phyloP scores from a whole-genome alignment of 1,140 invertebrate species.

The Cepaea nemoralis region DNA sequence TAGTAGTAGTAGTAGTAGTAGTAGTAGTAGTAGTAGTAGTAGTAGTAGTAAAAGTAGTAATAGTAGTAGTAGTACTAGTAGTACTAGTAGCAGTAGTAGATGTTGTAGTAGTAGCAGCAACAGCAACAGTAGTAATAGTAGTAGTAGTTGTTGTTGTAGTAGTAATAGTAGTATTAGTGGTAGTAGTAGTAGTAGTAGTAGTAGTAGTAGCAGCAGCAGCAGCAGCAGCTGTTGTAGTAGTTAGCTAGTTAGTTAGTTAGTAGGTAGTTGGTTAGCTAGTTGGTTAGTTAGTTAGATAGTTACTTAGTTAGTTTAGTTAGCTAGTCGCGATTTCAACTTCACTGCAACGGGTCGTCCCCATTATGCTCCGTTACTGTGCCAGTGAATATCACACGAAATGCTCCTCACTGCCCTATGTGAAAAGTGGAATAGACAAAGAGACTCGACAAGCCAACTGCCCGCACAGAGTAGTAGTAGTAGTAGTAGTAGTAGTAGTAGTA shows the following conservation, averaged over 20 bases:
- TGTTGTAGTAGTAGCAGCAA: conserved; percentile 24
- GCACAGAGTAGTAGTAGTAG: conserved; percentile 28
- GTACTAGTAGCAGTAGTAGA: neutral
- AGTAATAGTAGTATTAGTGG: conserved; percentile 25
- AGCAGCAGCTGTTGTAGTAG: conserved; percentile 18
- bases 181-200: conserved; percentile 33
- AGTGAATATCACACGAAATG: too few relatives aligned
- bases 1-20: conserved; percentile 32
- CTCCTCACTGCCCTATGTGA: too few relatives aligned
- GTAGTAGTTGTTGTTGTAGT: conserved; percentile 26
- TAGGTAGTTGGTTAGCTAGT: too few relatives aligned
- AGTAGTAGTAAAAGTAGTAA: conserved; percentile 29
- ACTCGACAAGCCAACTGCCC: too few relatives aligned
- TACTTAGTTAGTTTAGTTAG: too few relatives aligned
- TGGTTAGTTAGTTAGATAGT: too few relatives aligned
- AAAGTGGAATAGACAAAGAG: too few relatives aligned
- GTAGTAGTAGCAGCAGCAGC: conserved; percentile 31
- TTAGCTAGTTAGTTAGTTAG: too few relatives aligned
- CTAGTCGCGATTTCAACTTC: too few relatives aligned
- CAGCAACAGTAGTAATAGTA: conserved; percentile 23
- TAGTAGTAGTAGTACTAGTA: conserved; percentile 20
- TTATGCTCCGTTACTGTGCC: too few relatives aligned
- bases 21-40: conserved; percentile 28
- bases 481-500: conserved; percentile 33
- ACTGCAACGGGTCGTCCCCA: too few relatives aligned